Evolutionary conservation across 2,113 vertebrate species (phyloP).

Genomic region (Neogale vison): DNA sequence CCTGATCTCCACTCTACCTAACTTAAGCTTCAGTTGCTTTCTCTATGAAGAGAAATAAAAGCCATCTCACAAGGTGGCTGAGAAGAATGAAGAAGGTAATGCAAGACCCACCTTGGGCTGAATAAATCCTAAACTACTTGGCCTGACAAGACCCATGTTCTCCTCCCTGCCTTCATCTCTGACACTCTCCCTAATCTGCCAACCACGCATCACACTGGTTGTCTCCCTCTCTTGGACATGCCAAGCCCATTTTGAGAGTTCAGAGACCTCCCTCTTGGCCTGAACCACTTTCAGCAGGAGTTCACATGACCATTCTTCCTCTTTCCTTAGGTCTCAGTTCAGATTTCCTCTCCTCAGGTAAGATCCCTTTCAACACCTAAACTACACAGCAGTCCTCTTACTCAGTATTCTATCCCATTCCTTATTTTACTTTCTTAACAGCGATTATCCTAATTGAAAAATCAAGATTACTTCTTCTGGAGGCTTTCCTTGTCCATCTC

Average conservation of each 20-base stretch:
- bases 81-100: background rate
- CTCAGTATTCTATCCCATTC: background rate
- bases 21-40: background rate
- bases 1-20: background rate
- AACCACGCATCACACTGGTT: background rate
- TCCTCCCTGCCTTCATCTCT: background rate
- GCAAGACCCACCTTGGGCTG: background rate
- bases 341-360: background rate
- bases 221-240: background rate
- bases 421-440: background rate
- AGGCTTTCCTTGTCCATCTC: background rate
- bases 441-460: background rate
- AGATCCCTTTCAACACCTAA: background rate
- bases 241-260: background rate
- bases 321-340: background rate
- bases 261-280: background rate
- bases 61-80: background rate
- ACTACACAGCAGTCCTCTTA: background rate
- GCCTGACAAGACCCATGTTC: background rate
- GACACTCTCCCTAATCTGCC: background rate
- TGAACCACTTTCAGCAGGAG: background rate
- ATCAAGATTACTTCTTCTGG: background rate
- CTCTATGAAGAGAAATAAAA: background rate
- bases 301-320: background rate
- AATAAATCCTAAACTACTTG: background rate